Evolutionary conservation across 1,140 invertebrate genomes (phyloP), one percentile per base, ranked within the genome.

Genomic region (Drosophila pallidifrons): DNA sequence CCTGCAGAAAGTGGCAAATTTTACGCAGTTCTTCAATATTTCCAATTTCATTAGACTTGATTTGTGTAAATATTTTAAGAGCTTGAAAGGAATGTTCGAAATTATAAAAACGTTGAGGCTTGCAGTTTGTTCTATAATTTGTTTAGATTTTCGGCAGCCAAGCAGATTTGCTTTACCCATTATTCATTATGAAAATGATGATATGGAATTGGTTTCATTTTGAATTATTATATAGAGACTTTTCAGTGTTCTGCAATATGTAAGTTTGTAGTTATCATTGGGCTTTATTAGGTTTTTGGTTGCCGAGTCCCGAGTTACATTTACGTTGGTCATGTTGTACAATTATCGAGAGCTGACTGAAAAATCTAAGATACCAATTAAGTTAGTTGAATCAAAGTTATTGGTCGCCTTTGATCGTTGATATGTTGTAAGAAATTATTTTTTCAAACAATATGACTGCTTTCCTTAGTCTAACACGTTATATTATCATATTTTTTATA

Each of bases 311-410:
- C 35, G 20, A 32, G 7, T 8, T 10, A 54, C 25, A 35, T 54
- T 54, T 54, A 10, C 51, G 49, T 13, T 52, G 49, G 6, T 32
- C 4, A 52, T 25, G 20, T n/a, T 51, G 47, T 28, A 10, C 47
- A 51, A 28, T 30, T 30, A 28, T 51, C 20, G 35, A 38, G n/a
- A n/a, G 30, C 30, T 54, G 13, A 30, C 30, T 15, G 32, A 5
- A n/a, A 15, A 15, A 54, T 54, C 6, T 32, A 38, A 38, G 35
- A 38, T 54, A 54, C 20, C 1, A n/a, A 35, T 13, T 8, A 35
- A 57, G 45, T 49, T 59, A 67, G 30, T 28, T 25, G 16, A 16
- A 47, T 10, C 15, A 57, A 52, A 38, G 35, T 38, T 52, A 51
- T n/a, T 51, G 11, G n/a, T 20, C 41, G 1, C n/a, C 20, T 10